A percentile compares a stretch with the other conserved stretches of the same genome.
Evolutionary conservation across 2,888 invertebrate species (phyloP).

Genomic region (Prenolepis imparis): DNA sequence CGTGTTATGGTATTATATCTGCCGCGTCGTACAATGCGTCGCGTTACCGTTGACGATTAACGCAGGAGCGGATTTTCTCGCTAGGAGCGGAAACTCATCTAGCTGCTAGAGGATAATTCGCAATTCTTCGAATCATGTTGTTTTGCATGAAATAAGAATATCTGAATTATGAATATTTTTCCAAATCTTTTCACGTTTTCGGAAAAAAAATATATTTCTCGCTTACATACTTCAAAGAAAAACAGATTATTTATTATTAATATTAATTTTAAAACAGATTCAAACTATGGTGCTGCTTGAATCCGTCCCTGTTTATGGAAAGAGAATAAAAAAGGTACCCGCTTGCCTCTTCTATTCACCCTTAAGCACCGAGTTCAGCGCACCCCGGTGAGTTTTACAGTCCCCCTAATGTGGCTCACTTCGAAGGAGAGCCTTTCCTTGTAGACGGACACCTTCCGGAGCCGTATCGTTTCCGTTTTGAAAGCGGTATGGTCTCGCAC

Average conservation of each 20-base stretch:
- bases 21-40: slow-evolving; percentile 61
- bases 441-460: slow-evolving; percentile 85
- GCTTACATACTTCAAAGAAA: not conserved
- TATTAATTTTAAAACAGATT: not conserved
- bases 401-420: slow-evolving; percentile 5
- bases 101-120: slow-evolving; percentile 14
- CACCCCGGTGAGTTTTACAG: not conserved
- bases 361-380: not conserved
- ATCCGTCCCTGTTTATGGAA: not conserved
- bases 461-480: slow-evolving; percentile 84
- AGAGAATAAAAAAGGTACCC: not conserved
- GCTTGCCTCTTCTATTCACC: not conserved
- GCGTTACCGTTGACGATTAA: slow-evolving; percentile 52
- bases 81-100: slow-evolving; percentile 52
- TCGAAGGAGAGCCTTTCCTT: slow-evolving; percentile 81
- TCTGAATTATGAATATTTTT: not conserved
- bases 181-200: not conserved
- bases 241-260: not conserved
- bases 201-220: not conserved
- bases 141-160: not conserved
- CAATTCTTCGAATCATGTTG: not conserved
- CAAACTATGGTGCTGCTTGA: not conserved
- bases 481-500: slow-evolving; percentile 74
- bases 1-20: slow-evolving; percentile 82
- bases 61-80: slow-evolving; percentile 57